Conservation (phyloP, 2,113 vertebrate species). For the Geococcyx californianus region DNA sequence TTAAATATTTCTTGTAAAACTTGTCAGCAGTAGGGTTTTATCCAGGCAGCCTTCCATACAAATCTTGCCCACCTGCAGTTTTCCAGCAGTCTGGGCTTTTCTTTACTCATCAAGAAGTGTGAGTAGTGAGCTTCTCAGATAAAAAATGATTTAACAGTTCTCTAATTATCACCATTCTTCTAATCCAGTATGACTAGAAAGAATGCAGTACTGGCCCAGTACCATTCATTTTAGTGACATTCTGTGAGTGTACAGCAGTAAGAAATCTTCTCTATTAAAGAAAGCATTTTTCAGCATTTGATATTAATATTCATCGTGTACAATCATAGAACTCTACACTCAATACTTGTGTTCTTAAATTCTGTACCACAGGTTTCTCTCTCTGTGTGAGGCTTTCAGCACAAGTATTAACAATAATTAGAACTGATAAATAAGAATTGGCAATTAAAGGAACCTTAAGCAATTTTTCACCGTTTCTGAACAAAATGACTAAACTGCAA, state of each 20-base stretch:
- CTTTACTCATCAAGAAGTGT: neutral
- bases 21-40: neutral
- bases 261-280: neutral
- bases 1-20: neutral
- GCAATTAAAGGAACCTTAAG: slow-evolving; percentile 18
- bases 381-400: neutral
- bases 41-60: neutral
- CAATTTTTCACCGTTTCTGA: slow-evolving; percentile 1
- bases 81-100: neutral
- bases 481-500: slow-evolving; percentile 14
- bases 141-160: neutral
- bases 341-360: neutral
- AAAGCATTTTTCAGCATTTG: neutral
- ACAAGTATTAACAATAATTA: neutral
- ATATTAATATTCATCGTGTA: neutral
- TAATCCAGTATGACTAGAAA: neutral
- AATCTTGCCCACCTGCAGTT: neutral
- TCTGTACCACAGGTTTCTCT: neutral
- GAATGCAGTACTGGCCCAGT: neutral
- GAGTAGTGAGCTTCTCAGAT: neutral
- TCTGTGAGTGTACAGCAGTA: neutral
- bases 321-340: neutral
- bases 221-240: neutral
- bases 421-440: slow-evolving; percentile 11
- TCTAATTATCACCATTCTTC: neutral